Base-by-base conservation (phyloP, 2,113 vertebrate species). In the Albula goreensis region DNA sequence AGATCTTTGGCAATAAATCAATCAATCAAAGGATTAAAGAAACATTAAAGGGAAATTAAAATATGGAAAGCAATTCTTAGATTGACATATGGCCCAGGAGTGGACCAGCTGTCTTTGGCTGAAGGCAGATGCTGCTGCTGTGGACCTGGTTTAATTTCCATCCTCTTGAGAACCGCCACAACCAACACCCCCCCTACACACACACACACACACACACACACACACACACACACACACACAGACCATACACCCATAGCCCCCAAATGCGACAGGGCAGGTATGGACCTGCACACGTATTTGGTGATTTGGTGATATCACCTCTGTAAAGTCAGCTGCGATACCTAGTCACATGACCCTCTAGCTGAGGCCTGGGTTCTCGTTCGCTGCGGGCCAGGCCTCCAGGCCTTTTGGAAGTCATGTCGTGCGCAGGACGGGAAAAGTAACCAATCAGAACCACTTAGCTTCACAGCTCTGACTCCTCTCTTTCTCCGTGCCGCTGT, bases 41-140 rank as follows among this genome's bases (percentile, higher is more conserved):
- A 74, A 74, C 70, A 74, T 74, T 74, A 25, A 31, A 74, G 70
- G 70, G 70, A 74, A 74, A 74, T 74, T 25, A 31, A 74, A 74
- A 74, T 74, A 74, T 74, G 70, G 70, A 74, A 74, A 74, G 70
- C 11, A 74, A 31, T 74, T 74, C 70, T 74, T 31, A 74, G 5
- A 74, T n/a, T 25, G 9, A 8, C 70, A 74, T 74, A 74, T 74
- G 70, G 70, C 70, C n/a, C 5, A 74, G 70, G 17, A 74, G 10
- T 31, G 70, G 31, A 74, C n/a, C 70, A 74, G 70, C 70, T 74
- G 70, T 74, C n/a, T 31, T 5, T 74, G n/a, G 17, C 31, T n/a
- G 70, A 74, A n/a, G n/a, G 70, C 70, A 74, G 70, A 74, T 74
- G 70, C 31, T 74, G 11, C 22, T 11, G 1, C 70, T 74, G 70